Conservation (phyloP, 1,140 invertebrate species). For the Conus betulinus region DNA sequence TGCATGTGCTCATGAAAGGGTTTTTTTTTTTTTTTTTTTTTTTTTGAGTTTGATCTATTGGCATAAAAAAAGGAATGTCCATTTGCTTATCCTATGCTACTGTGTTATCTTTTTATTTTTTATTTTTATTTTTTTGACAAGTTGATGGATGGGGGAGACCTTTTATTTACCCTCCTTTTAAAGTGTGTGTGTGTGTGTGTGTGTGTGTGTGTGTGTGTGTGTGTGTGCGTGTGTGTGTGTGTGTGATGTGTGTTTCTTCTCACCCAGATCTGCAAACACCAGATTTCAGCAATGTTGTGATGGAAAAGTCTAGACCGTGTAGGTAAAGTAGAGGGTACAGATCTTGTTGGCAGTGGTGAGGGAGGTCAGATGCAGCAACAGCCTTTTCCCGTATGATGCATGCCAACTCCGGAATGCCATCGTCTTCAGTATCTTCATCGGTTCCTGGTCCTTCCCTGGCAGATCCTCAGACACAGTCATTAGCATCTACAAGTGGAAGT, state of each 20-base stretch:
- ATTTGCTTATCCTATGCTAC: too few relatives aligned
- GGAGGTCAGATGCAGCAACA: slow-evolving; percentile 7
- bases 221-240: not conserved
- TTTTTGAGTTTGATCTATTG: too few relatives aligned
- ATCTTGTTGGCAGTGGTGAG: slow-evolving; percentile 1
- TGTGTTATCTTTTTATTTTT: too few relatives aligned
- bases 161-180: too few relatives aligned
- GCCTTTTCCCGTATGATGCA: slow-evolving; percentile 31
- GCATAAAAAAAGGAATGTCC: too few relatives aligned
- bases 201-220: not conserved
- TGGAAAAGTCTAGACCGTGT: slow-evolving; percentile 36
- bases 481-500: slow-evolving; percentile 22
- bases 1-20: too few relatives aligned
- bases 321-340: slow-evolving; percentile 21
- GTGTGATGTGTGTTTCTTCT: not conserved
- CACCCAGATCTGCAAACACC: slow-evolving; percentile 14
- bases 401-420: slow-evolving; percentile 17
- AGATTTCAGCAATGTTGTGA: slow-evolving; percentile 31
- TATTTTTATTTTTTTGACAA: too few relatives aligned
- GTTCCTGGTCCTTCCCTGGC: not conserved
- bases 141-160: too few relatives aligned
- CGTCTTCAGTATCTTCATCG: not conserved
- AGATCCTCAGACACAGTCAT: not conserved
- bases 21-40: too few relatives aligned
- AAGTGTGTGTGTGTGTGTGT: not conserved